Evolutionary conservation across 2,797 vertebrate species (phyloP).

Genomic region (Periparus ater): DNA sequence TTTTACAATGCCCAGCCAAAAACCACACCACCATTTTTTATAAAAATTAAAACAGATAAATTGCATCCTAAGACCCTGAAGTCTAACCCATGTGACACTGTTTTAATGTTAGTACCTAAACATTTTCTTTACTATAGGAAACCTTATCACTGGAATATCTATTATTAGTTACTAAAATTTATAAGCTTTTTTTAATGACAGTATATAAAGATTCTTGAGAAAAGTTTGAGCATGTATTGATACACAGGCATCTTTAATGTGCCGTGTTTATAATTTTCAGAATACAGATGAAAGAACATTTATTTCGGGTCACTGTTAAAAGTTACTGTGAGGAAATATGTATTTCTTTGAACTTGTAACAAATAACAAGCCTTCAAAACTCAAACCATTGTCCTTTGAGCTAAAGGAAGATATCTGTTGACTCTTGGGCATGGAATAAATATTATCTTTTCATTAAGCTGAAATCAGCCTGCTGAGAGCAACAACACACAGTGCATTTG

Average conservation of each 20-base stretch:
- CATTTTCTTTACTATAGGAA: not conserved
- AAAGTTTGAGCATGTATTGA: not conserved
- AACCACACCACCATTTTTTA: not conserved
- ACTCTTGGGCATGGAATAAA: conserved; percentile 12
- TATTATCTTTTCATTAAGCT: conserved; percentile 17
- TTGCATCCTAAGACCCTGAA: not conserved
- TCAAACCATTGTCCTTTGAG: conserved; percentile 26
- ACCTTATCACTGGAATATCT: not conserved
- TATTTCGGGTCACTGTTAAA: conserved; percentile 29
- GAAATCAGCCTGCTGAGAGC: conserved; percentile 24
- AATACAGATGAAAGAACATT: conserved; percentile 27
- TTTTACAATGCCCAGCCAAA: not conserved
- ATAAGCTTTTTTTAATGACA: not conserved
- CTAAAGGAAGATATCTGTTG: conserved; percentile 41
- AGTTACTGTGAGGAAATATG: conserved; percentile 28
- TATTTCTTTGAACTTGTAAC: conserved; percentile 55
- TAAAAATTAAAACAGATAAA: not conserved
- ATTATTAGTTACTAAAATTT: not conserved
- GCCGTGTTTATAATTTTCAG: not conserved
- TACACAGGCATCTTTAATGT: not conserved
- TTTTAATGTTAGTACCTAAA: not conserved
- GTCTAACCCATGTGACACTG: not conserved
- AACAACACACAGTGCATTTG: not conserved
- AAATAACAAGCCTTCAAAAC: conserved; percentile 28
- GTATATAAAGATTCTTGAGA: not conserved